Base-by-base conservation (phyloP, 2,888 invertebrate genomes). In the Eristalis intricaria region DNA sequence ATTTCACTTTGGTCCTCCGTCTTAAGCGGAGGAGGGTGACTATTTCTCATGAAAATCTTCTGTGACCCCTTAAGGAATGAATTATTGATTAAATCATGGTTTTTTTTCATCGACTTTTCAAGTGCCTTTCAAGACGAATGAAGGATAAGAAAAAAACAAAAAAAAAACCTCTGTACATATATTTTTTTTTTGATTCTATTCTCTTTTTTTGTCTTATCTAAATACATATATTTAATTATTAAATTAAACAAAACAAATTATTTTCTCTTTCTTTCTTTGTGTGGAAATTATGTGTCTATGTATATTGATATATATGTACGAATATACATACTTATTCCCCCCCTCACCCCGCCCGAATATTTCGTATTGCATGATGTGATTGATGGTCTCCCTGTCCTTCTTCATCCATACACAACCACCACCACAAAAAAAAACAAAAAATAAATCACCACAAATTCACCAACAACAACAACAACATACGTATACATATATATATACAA, bases 321-420 rank as follows among this genome's bases (percentile, higher is more conserved):
- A 89, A 65, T 65, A 38, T 32, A 65, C 11, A 35, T n/a, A 32
- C 1, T 8, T 8, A 10, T 8, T 7, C 8, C 32, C 32, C 32
- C 32, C 32, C 8, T 32, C 32, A 8, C 32, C 15, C 4, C 19
- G 1, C 50, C 50, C 19, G n/a, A 65, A 84, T 90, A 89, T 89
- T 90, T 90, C 89, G 90, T 90, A 90, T 90, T 91, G 91, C 92
- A 91, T 91, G 91, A 91, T 89, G 91, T 91, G 90, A 91, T 90
- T 91, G 91, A 90, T 90, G 90, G 91, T 89, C 89, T 90, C 90
- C 89, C 89, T n/a, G n/a, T 89, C 26, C 90, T 89, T 77, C 78
- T 77, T 84, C 88, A 84, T 81, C 90, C 88, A 89, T 89, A 74
- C 84, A 89, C 85, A 11, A 56, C 56, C 56, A 56, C 50, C 50